Evolutionary conservation across 2,888 invertebrate genomes (phyloP), one percentile per base, ranked within the genome.

Genomic region (Sinodicranocentrus sp.): DNA sequence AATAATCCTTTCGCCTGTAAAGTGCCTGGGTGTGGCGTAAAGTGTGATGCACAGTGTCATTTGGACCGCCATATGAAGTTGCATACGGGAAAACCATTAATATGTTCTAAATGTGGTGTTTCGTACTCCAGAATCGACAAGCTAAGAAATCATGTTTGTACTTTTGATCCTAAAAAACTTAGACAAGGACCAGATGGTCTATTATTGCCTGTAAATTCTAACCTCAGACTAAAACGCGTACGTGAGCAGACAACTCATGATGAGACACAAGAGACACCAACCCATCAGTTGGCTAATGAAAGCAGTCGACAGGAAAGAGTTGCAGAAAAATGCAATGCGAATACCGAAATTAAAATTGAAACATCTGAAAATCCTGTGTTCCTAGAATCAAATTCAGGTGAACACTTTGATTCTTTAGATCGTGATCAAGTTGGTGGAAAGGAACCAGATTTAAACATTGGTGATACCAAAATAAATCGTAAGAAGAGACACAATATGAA

Each of bases 41-140:
- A 79, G 63, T 79, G 78, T 39, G 78, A 79, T 54, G 78, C 78
- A 2, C 71, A 71, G 52, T 79, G 78, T 54, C 79, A 80, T n/a
- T 44, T 80, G 39, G 26, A 71, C 19, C 63, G 79, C 2, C 79
- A 80, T 13, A 71, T 80, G 72, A 71, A 57, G 17, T 23, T 80
- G n/a, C 79, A 80, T 21, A 25, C n/a, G 3, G 52, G 17, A 6
- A 33, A 70, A 28, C 48, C 8, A n/a, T 3, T 52, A 13, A 17
- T 15, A 8, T 80, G 79, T 48, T 0, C 33, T 0, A 80, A 80
- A 43, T 80, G 79, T 28, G 54, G 57, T 0, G 52, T 72, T 3
- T 19, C 6, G 6, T 80, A 80, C n/a, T 63, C 79, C 0, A 21
- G 79, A 21, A 72, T 43, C 3, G 79, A 80, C 17, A 72, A 80